Percentiles rank a stretch among this genome's conserved stretches.
Evolutionary conservation across 2,797 vertebrate genomes (phyloP).

Genomic region (Gymnothorax reevesii): DNA sequence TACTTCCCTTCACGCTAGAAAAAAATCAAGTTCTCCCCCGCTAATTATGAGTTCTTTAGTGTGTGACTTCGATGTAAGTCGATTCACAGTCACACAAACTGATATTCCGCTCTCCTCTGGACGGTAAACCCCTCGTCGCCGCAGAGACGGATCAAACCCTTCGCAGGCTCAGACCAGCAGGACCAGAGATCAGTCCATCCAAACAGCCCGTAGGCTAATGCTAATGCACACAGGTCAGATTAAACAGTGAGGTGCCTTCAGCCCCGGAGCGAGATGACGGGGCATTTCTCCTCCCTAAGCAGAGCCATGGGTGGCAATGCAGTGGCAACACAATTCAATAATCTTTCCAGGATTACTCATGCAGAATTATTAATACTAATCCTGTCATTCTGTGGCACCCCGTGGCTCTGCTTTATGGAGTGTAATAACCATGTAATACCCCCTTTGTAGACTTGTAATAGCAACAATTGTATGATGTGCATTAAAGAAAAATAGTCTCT

Average conservation of each 20-base stretch:
- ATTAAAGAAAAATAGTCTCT: not conserved
- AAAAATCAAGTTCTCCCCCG: too few species aligned
- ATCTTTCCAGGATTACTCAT: not conserved
- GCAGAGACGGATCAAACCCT: not conserved
- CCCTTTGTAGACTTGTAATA: not conserved
- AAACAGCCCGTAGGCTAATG: not conserved
- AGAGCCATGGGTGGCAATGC: not conserved
- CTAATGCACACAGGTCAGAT: not conserved
- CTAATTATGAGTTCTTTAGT: too few species aligned
- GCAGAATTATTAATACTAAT: not conserved
- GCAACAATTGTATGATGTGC: not conserved
- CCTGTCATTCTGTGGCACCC: not conserved
- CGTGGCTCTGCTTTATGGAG: not conserved
- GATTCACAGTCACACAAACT: not conserved
- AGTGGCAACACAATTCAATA: not conserved
- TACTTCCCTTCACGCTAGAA: too few species aligned
- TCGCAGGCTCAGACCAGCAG: not conserved
- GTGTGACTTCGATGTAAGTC: too few species aligned
- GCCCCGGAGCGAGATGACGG: not conserved
- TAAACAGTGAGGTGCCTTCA: not conserved
- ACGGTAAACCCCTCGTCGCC: not conserved
- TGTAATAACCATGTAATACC: not conserved
- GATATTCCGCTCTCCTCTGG: not conserved
- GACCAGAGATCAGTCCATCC: not conserved
- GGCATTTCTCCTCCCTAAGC: not conserved